Evolutionary conservation across 2,888 invertebrate genomes (phyloP), one percentile per base, ranked within the genome.

Genomic region (Tetragonisca angustula): DNA sequence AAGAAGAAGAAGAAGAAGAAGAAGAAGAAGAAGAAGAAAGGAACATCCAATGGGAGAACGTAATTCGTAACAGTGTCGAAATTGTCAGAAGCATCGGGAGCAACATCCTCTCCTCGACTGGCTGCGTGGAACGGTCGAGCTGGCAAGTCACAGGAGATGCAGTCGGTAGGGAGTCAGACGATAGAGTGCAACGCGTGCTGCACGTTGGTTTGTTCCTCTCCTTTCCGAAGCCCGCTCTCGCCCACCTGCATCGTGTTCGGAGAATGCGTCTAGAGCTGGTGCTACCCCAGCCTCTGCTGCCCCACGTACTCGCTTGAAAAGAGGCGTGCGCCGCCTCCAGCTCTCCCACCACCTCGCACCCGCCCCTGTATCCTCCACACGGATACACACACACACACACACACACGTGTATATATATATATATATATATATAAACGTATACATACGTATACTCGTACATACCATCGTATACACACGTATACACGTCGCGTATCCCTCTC

Each of bases 281-380:
- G 54, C 79, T 27, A 88, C 79, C 87, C 87, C 88, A 81, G 87
- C 79, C 84, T 79, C 83, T 49, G 84, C 85, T 82, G 88, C 82
- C 86, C 83, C 87, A 88, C 89, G 88, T 86, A 87, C 79, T 79
- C 83, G 87, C 87, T 86, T 87, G 79, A 85, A 87, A 89, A 91
- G 88, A 88, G 90, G 90, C 88, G 91, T 91, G 92, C 91, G 91
- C 92, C 92, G 92, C 92, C 92, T 90, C 90, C 91, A 74, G 68
- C 43, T 67, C 88, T 88, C 91, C 91, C 91, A 92, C 91, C 79
- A 88, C 79, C 80, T 70, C 82, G 73, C 87, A 75, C 83, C 91
- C 92, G 90, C 92, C 92, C 90, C 92, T 90, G 89, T 90, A 89
- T 88, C 87, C 89, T 88, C 81, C 83, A 76, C 78, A 68, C 36